These are phyloP conservation scores for Xenopus borealis DNA, from an alignment of 2,113 vertebrate genomes.

Conservation along the genomic window DNA sequence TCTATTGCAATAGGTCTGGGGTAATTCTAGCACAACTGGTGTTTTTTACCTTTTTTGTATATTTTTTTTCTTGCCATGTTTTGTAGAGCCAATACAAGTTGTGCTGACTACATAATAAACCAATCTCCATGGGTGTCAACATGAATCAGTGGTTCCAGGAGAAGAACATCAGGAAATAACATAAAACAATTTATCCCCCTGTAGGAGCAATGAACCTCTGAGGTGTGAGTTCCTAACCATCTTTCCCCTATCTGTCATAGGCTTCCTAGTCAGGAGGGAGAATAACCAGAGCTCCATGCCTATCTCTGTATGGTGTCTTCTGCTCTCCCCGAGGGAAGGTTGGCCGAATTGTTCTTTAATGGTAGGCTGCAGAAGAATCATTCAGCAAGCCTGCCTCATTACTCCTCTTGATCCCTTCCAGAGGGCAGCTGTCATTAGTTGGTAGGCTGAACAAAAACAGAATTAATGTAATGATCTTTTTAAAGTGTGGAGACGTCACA, in stretches of 20 bases:
- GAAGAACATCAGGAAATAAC: slow-evolving; percentile 26
- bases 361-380: slow-evolving; percentile 31
- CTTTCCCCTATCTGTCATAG: slow-evolving; percentile 33
- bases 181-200: slow-evolving; percentile 31
- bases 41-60: neutral
- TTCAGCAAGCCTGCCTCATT: slow-evolving; percentile 35
- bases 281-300: slow-evolving; percentile 14
- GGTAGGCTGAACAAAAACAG: slow-evolving; percentile 14
- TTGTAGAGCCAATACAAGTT: slow-evolving; percentile 8
- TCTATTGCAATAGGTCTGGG: too few relatives aligned
- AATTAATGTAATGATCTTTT: slow-evolving; percentile 6
- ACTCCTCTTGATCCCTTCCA: slow-evolving; percentile 33
- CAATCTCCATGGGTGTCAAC: slow-evolving; percentile 31
- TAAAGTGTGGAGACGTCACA: neutral
- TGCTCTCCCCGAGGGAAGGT: slow-evolving; percentile 36
- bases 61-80: slow-evolving; percentile 20
- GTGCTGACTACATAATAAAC: slow-evolving; percentile 27
- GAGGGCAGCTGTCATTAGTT: slow-evolving; percentile 32
- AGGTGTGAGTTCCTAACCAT: slow-evolving; percentile 34
- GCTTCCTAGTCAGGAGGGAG: slow-evolving; percentile 19
- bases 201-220: slow-evolving; percentile 25
- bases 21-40: too few relatives aligned
- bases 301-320: slow-evolving; percentile 35
- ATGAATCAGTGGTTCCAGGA: slow-evolving; percentile 35
- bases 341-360: slow-evolving; percentile 30